Evolutionary conservation across 2,797 vertebrate genomes (phyloP), one percentile per base, ranked within the genome.

Genomic region (Gobionotothen gibberifrons): DNA sequence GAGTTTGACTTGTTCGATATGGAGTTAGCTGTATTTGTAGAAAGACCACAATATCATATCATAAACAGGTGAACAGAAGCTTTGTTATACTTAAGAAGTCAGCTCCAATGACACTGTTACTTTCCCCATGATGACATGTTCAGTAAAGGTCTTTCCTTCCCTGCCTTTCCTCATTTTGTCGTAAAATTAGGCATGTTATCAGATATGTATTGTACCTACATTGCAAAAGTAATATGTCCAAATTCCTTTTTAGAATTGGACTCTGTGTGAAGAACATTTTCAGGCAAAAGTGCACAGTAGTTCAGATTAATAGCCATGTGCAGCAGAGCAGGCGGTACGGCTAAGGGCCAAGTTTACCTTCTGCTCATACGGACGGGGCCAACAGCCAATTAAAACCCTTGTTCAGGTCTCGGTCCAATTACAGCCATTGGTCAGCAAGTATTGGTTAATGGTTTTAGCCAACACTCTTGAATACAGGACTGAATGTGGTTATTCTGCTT

Each of bases 261-360:
- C 51, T 73, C 44, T 55, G 44, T 74, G 52, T 52, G 58, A 78
- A 75, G 72, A 75, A 80, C 36, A 81, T 80, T 83, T 86, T 70
- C 15, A 65, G 78, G 80, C 56, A 71, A 79, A 84, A 75, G 54
- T 79, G 62, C 46, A 65, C 81, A 78, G 75, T 51, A 43, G 76
- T 73, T 79, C 53, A 88, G 83, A 88, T 87, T 86, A 90, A 90
- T 80, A 81, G 80, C 76, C 81, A 84, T 90, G 91, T 87, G 89
- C 84, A 86, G 87, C 83, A 74, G 88, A 91, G 85, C 89, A 87
- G 87, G 88, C 81, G 62, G 74, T 56, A 19, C 36, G 77, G 86
- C 88, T 78, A 19, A 4, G 53, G 78, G 88, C 91, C 92, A 93
- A 69, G 54, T 68, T 82, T 74, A 84, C 90, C 86, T 90, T 90